Evolutionary conservation across 1,140 invertebrate species (phyloP).

Genomic region (Mactra quadrangularis): DNA sequence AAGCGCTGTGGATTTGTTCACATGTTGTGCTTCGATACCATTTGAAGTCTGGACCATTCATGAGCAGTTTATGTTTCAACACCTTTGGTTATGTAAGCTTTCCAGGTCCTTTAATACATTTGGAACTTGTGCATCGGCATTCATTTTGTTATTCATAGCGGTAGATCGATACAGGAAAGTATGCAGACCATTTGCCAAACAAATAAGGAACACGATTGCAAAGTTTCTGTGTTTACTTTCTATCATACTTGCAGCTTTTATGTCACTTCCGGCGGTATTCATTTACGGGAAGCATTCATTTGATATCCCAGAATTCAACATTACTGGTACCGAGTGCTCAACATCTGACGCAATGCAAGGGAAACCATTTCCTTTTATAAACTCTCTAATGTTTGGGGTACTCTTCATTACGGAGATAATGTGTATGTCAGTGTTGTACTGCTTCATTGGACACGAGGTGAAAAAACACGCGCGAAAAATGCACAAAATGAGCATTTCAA

Average conservation of each 20-base stretch:
- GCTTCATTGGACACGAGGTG: constrained; percentile 39
- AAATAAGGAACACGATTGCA: constrained; percentile 23
- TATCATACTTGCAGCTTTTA: neutral
- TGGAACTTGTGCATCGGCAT: constrained; percentile 29
- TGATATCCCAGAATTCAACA: constrained; percentile 30
- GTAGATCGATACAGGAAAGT: constrained; percentile 55
- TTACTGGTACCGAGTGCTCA: constrained; percentile 50
- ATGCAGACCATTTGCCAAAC: constrained; percentile 46
- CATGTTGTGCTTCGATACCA: constrained; percentile 53
- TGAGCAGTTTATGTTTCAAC: constrained; percentile 36
- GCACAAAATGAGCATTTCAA: neutral
- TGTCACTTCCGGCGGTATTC: constrained; percentile 14
- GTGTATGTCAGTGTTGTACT: constrained; percentile 27
- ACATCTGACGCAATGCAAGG: constrained; percentile 31
- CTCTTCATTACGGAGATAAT: constrained; percentile 32
- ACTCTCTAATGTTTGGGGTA: constrained; percentile 11
- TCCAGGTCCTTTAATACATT: constrained; percentile 43
- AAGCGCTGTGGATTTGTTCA: constrained; percentile 33
- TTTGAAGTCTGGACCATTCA: constrained; percentile 32
- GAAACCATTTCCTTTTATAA: constrained; percentile 23
- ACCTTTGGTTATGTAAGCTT: constrained; percentile 45
- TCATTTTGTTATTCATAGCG: constrained; percentile 39
- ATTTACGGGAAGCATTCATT: constrained; percentile 45
- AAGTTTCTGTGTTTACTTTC: constrained; percentile 12
- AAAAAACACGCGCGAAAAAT: constrained; percentile 11